These are phyloP conservation scores for Vidua chalybeata DNA, from an alignment of 2,113 vertebrate genomes.

Conservation along the genomic window DNA sequence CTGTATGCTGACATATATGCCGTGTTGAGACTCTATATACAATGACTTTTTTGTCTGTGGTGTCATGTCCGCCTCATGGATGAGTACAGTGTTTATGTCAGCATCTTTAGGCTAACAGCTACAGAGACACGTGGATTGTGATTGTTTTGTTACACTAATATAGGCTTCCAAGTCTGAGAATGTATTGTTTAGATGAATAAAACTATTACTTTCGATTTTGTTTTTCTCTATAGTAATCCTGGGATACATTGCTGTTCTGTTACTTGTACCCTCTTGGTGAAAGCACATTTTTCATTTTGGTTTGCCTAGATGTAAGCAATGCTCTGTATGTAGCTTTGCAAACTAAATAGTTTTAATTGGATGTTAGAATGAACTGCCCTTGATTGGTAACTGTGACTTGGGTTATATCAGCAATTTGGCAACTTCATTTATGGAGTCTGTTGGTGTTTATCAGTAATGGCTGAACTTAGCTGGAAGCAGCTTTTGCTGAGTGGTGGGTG, in stretches of 20 bases:
- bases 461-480: background rate
- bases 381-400: background rate
- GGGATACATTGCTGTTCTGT: background rate
- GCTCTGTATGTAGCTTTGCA: background rate
- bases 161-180: background rate
- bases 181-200: background rate
- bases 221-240: background rate
- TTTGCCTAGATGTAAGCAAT: background rate
- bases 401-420: background rate
- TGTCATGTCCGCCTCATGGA: background rate
- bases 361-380: background rate
- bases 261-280: background rate
- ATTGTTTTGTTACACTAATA: background rate
- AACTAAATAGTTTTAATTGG: background rate
- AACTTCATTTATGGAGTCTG: fast-evolving
- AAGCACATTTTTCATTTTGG: background rate
- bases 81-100: background rate
- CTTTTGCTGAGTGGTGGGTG: background rate
- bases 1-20: conserved; percentile 9
- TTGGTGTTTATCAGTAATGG: background rate
- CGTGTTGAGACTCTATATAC: background rate
- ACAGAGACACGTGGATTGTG: background rate
- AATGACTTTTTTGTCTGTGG: conserved; percentile 40
- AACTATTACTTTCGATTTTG: background rate
- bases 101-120: background rate